Percentiles rank a stretch among this genome's conserved stretches.
These are phyloP conservation scores for Lytechinus variegatus DNA, from an alignment of 35 echinoderm and acorn worm genomes.

Conservation along the genomic window DNA sequence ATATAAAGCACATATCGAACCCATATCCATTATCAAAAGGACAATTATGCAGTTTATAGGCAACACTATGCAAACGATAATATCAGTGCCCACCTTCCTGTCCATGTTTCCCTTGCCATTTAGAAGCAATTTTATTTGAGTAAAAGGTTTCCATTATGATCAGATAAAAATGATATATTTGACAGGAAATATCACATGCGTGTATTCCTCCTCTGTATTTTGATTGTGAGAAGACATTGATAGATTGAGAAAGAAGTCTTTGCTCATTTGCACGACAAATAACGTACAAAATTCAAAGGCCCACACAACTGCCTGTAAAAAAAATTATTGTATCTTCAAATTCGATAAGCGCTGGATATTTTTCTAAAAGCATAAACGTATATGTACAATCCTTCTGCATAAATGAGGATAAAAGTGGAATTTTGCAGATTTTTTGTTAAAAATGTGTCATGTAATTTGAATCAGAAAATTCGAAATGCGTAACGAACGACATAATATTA, in stretches of 20 bases:
- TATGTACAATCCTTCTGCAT: too few relatives aligned
- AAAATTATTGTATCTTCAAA: too few relatives aligned
- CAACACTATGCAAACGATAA: neutral
- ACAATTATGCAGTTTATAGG: neutral
- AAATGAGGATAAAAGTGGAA: too few relatives aligned
- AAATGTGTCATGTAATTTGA: too few relatives aligned
- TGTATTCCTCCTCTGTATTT: neutral
- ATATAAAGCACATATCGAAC: neutral
- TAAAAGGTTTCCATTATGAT: neutral
- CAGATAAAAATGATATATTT: neutral
- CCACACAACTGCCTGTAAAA: too few relatives aligned
- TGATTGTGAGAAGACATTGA: neutral
- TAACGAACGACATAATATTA: too few relatives aligned
- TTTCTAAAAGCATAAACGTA: too few relatives aligned
- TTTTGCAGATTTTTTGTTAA: too few relatives aligned
- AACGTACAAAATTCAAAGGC: too few relatives aligned
- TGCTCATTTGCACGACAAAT: neutral
- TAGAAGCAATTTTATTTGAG: neutral
- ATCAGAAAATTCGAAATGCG: too few relatives aligned
- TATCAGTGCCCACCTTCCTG: neutral
- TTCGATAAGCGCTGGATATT: too few relatives aligned
- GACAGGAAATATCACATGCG: too few relatives aligned
- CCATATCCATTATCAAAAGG: neutral
- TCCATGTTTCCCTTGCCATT: neutral
- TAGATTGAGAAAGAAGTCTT: neutral